Evolutionary conservation across 2,888 invertebrate genomes (phyloP), one percentile per base, ranked within the genome.

Genomic region (Opisthograptis luteolata): DNA sequence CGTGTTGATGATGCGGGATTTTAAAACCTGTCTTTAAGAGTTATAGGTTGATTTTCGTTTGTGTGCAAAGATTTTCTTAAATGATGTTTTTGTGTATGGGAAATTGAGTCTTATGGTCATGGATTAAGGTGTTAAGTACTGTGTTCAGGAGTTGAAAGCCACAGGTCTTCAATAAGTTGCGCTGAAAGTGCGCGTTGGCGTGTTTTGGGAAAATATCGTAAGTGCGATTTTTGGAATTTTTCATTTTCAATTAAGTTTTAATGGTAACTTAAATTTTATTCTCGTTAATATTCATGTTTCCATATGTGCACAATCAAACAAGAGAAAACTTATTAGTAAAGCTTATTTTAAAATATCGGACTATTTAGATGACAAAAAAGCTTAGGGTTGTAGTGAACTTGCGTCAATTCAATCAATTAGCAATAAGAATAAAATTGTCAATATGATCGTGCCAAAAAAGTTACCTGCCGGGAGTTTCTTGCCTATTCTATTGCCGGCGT

Each of bases 81-180:
- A 13, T 7, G 17, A 5, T 5, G 14, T 32, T 28, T 3, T 12
- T 2, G 0, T 0, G 2, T 0, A 19, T 1, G 3, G 31, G 0
- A 0, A 0, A 0, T 24, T 70, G 67, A 32, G 49, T 65, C 60
- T 9, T 41, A 20, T 40, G 59, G 60, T 64, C 0, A 24, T 2
- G 20, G 62, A 0, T 2, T n/a, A 35, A 34, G 40, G 44, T 41
- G 1, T 6, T 34, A 14, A 34, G 15, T 41, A 0, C 15, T 19
- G 24, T 40, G 17, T 8, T 22, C 35, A 2, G 1, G 19, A 44
- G 34, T 51, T 70, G 62, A 84, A 82, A 85, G 84, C 87, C 81
- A 87, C 87, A 87, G 87, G 87, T 87, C 76, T 81, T 79, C 81
- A 77, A 81, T 85, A 81, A 80, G 76, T 82, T 81, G 63, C 71